Percentiles rank a stretch among this genome's conserved stretches.
Evolutionary conservation across 2,797 vertebrate genomes (phyloP).

Genomic region (Ctenochaetus hawaiiensis): DNA sequence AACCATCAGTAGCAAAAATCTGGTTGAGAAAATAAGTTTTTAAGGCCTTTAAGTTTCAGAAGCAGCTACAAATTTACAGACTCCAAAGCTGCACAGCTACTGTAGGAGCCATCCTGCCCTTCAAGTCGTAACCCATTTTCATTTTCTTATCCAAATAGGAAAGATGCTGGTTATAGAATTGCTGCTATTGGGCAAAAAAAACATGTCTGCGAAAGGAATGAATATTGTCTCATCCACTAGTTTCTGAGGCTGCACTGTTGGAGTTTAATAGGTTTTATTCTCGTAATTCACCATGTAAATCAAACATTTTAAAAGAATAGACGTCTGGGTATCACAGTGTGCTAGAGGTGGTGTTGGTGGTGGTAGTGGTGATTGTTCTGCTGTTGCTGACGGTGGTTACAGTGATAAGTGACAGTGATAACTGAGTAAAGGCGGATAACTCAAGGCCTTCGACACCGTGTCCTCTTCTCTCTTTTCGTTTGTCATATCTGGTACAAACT

Average conservation of each 20-base stretch:
- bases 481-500: constrained; percentile 60
- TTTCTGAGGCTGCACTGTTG: constrained; percentile 1
- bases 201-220: constrained; percentile 16
- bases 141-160: background rate
- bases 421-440: background rate
- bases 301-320: background rate
- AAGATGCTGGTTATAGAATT: background rate
- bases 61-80: no score
- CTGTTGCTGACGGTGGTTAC: no score
- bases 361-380: background rate
- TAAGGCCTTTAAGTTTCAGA: background rate
- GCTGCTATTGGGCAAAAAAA: constrained; percentile 16
- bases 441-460: constrained; percentile 50
- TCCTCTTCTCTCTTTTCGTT: constrained; percentile 31
- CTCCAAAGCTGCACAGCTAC: background rate
- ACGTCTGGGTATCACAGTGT: background rate
- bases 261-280: constrained; percentile 10
- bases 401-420: constrained; percentile 6
- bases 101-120: no score
- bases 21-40: background rate
- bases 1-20: background rate
- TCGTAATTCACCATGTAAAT: background rate
- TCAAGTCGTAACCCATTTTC: background rate
- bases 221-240: constrained; percentile 1
- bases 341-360: background rate